Conservation (phyloP, 92 coral and sea anemone species). For the Meandrina meandrites region DNA sequence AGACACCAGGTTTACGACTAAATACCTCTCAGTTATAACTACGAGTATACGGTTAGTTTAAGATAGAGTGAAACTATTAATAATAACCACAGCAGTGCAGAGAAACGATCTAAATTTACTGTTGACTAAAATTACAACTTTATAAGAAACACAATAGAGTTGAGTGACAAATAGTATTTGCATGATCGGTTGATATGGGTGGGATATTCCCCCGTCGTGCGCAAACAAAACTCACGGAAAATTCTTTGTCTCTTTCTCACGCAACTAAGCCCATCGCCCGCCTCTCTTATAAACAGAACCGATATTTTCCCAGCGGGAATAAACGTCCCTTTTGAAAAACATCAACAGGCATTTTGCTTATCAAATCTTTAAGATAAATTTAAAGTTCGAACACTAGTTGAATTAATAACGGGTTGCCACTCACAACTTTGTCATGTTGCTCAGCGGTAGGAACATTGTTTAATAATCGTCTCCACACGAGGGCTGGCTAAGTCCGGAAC, state of each 20-base stretch:
- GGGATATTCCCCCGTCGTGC: constrained; percentile 31
- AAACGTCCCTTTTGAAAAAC: not conserved
- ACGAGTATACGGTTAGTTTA: not conserved
- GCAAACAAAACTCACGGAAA: not conserved
- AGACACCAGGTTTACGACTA: not conserved
- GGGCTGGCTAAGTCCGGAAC: constrained; percentile 7
- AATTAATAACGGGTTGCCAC: not conserved
- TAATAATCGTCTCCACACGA: constrained; percentile 24
- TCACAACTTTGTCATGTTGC: not conserved
- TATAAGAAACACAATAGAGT: not conserved
- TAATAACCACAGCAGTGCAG: not conserved
- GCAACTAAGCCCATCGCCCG: constrained; percentile 12
- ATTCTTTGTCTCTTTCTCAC: constrained; percentile 6
- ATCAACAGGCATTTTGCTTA: constrained; percentile 28
- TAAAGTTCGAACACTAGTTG: not conserved
- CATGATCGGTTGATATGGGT: constrained; percentile 1
- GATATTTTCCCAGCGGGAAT: constrained; percentile 7
- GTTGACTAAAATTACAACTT: constrained; percentile 21
- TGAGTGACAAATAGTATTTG: not conserved
- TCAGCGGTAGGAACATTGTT: constrained; percentile 24
- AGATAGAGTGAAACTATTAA: not conserved
- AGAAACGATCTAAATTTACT: constrained; percentile 20
- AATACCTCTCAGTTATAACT: not conserved
- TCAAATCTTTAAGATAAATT: constrained; percentile 24
- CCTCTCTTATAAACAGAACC: not conserved